These are phyloP conservation scores for Rhyacichthys aspro DNA, from an alignment of 2,797 vertebrate genomes.

Conservation along the genomic window DNA sequence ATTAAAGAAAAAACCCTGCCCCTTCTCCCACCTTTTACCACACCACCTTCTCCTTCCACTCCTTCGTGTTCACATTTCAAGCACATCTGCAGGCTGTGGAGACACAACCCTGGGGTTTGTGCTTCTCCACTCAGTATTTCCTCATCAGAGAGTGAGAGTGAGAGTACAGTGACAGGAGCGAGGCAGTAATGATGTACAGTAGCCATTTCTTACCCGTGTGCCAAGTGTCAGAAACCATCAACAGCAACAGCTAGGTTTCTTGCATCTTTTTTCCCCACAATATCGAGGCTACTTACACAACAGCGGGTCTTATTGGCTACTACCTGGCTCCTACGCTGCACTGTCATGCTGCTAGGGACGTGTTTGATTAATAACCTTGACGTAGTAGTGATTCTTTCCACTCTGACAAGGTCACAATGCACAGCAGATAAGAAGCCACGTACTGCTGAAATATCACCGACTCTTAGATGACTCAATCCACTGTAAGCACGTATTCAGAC, in stretches of 20 bases:
- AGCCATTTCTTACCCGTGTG: constrained; percentile 19
- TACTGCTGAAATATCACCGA: constrained; percentile 28
- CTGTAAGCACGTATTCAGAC: constrained; percentile 17
- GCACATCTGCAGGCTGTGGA: constrained; percentile 59
- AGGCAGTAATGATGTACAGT: constrained; percentile 48
- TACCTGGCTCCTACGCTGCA: no score
- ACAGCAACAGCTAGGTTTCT: background rate
- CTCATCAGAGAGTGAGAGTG: constrained; percentile 62
- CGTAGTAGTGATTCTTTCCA: constrained; percentile 50
- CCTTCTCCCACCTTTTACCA: constrained; percentile 61
- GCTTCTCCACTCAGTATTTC: constrained; percentile 68
- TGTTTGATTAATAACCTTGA: constrained; percentile 70
- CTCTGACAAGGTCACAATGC: constrained; percentile 49
- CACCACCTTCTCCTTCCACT: constrained; percentile 24
- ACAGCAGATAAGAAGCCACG: constrained; percentile 34
- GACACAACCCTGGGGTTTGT: constrained; percentile 57
- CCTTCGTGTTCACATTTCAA: constrained; percentile 55
- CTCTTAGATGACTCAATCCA: constrained; percentile 30
- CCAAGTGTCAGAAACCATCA: background rate
- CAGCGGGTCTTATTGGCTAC: no score
- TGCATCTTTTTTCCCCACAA: no score
- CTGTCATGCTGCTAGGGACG: background rate
- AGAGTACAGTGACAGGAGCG: constrained; percentile 32
- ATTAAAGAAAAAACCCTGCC: constrained; percentile 57
- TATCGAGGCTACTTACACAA: no score